These are phyloP conservation scores for Mongoloraphidia duomilia DNA, from an alignment of 2,888 invertebrate genomes.

Conservation along the genomic window DNA sequence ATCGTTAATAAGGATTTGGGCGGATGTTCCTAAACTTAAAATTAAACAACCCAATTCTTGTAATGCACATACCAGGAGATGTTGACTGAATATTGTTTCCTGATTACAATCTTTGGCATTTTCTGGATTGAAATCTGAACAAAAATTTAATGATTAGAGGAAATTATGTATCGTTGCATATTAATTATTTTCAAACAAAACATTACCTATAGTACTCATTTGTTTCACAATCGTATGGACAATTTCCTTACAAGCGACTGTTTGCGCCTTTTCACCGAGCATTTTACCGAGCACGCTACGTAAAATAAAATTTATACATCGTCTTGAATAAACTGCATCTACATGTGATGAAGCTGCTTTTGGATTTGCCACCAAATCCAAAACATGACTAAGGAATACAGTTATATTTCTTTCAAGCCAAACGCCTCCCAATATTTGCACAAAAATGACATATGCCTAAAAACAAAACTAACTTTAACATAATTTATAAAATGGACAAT, in stretches of 20 bases:
- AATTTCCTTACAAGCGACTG: slow-evolving; percentile 88
- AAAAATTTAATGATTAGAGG: not conserved
- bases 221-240: slow-evolving; percentile 83
- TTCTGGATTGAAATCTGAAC: slow-evolving; percentile 70
- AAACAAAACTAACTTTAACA: slow-evolving; percentile 21
- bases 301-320: slow-evolving; percentile 91
- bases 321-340: slow-evolving; percentile 93
- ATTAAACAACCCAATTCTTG: slow-evolving; percentile 88
- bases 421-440: slow-evolving; percentile 80
- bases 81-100: slow-evolving; percentile 81
- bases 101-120: slow-evolving; percentile 85
- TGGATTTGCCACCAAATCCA: slow-evolving; percentile 89
- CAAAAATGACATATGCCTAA: slow-evolving; percentile 90
- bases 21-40: slow-evolving; percentile 85
- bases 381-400: slow-evolving; percentile 71
- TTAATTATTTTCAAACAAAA: slow-evolving; percentile 1
- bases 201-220: slow-evolving; percentile 71
- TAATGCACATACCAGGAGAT: slow-evolving; percentile 80
- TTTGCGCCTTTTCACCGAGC: slow-evolving; percentile 93
- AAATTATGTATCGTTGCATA: not conserved
- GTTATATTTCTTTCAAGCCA: slow-evolving; percentile 92
- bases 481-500: not conserved
- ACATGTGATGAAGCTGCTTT: slow-evolving; percentile 93
- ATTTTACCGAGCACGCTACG: slow-evolving; percentile 84
- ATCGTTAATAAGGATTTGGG: slow-evolving; percentile 79